A percentile compares a stretch with the other conserved stretches of the same genome.
These are phyloP conservation scores for Cyrtonyx montezumae DNA, from an alignment of 2,113 vertebrate species.

Conservation along the genomic window DNA sequence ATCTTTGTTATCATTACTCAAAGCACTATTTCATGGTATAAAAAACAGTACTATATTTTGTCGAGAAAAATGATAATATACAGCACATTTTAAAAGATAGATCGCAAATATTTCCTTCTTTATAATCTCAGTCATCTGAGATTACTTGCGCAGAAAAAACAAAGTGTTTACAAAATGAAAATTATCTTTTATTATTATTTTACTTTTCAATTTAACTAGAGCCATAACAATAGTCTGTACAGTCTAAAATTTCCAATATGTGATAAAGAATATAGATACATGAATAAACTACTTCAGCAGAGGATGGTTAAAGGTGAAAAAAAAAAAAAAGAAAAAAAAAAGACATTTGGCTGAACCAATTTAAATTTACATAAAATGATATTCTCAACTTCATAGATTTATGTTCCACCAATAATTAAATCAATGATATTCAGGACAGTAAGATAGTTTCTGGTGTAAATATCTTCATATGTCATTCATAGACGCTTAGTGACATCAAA, in stretches of 20 bases:
- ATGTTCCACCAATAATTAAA: neutral
- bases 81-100: neutral
- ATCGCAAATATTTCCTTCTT: accelerated
- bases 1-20: neutral
- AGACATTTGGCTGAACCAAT: neutral
- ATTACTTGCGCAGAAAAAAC: neutral
- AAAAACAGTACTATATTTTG: neutral
- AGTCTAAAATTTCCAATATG: neutral
- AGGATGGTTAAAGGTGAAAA: neutral
- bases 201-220: neutral
- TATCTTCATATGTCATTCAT: neutral
- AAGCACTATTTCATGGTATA: neutral
- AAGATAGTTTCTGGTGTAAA: neutral
- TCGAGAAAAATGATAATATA: neutral
- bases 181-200: neutral
- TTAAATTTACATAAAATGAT: neutral
- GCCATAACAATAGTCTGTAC: neutral
- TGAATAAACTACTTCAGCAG: neutral
- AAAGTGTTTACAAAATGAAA: neutral
- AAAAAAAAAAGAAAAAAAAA: neutral
- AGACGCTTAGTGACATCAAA: neutral
- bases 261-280: neutral
- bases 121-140: neutral
- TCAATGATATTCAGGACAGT: neutral
- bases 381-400: neutral